Evolutionary conservation across 2,113 vertebrate species (phyloP), one percentile per base, ranked within the genome.

Genomic region (Peucedramus taeniatus): DNA sequence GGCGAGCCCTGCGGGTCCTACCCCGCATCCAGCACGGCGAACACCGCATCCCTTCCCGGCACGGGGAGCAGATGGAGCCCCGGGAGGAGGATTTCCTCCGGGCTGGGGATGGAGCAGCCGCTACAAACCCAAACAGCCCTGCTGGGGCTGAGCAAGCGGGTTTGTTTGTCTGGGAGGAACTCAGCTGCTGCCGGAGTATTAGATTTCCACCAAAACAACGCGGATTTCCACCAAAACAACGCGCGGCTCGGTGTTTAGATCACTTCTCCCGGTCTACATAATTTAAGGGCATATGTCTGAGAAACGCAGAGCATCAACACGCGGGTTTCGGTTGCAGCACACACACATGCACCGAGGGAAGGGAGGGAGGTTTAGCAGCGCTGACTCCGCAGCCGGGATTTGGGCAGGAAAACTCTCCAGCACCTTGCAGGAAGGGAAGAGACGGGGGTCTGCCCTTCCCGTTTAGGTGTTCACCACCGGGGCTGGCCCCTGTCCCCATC

Each of bases 81-180:
- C 87, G 47, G 75, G 63, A 93, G 84, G 68, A 97, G 70, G 59
- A 28, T 93, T 96, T 91, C 80, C 92, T 89, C 95, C 37, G 92
- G 85, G 92, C 84, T 92, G 91, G 79, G 45, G 26, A 69, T 59
- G 75, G 14, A 94, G 45, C 92, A 96, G 79, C 91, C 96, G 1
- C 92, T 77, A 39, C 87, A 61, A 96, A 96, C 88, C 85, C 87
- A 87, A 95, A 88, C 85, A 94, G 95, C 77, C 54, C 56, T 83
- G 95, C 94, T 63, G 90, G 66, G 93, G 93, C 89, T 97, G 94
- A 93, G 95, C 80, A 33, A 95, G 91, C 24, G 91, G 88, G 90
- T 96, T 96, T 96, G 94, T 97, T 97, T 97, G 85, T 95, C 94
- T 88, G 92, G 49, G 90, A 97, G 83, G 83, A 93, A 96, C 87